Percentiles rank a stretch among this genome's conserved stretches.
Evolutionary conservation across 2,797 vertebrate genomes (phyloP).

Genomic region (Aulostomus chinensis): DNA sequence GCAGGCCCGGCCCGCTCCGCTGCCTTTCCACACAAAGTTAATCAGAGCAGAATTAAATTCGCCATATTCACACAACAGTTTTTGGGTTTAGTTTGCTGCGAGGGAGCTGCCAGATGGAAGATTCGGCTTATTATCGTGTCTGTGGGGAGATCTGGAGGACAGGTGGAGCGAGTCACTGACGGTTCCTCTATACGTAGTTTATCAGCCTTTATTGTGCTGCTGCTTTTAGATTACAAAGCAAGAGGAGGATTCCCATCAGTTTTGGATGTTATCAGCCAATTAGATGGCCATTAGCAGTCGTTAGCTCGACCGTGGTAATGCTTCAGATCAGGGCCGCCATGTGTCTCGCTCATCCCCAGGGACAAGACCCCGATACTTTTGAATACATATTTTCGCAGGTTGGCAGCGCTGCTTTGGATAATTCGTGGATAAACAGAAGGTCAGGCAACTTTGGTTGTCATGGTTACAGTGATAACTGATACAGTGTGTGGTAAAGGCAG

Average conservation of each 20-base stretch:
- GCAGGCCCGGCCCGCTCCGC: slow-evolving; percentile 5
- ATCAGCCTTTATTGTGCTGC: slow-evolving; percentile 19
- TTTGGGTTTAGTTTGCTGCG: slow-evolving; percentile 39
- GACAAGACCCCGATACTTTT: too few species aligned
- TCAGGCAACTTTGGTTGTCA: too few species aligned
- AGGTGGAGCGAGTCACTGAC: slow-evolving; percentile 51
- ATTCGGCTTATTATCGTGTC: slow-evolving; percentile 56
- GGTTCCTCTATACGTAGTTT: slow-evolving; percentile 37
- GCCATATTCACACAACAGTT: slow-evolving; percentile 42
- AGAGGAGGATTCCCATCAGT: slow-evolving; percentile 1
- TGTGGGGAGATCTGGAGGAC: slow-evolving; percentile 47
- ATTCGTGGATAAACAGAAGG: too few species aligned
- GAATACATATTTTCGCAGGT: too few species aligned
- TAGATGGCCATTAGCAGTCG: too few species aligned
- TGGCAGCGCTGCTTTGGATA: too few species aligned
- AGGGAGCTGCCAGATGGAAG: slow-evolving; percentile 56
- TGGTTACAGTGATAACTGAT: too few species aligned
- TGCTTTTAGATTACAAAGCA: slow-evolving; percentile 11
- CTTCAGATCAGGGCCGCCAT: too few species aligned
- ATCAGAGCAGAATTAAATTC: slow-evolving; percentile 56
- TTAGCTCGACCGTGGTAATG: too few species aligned
- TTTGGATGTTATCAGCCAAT: too few species aligned
- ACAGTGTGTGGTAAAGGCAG: too few species aligned
- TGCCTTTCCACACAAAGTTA: slow-evolving; percentile 30
- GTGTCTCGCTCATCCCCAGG: too few species aligned